These are phyloP conservation scores for Cepaea hortensis DNA, from an alignment of 2,888 invertebrate genomes.

Conservation along the genomic window DNA sequence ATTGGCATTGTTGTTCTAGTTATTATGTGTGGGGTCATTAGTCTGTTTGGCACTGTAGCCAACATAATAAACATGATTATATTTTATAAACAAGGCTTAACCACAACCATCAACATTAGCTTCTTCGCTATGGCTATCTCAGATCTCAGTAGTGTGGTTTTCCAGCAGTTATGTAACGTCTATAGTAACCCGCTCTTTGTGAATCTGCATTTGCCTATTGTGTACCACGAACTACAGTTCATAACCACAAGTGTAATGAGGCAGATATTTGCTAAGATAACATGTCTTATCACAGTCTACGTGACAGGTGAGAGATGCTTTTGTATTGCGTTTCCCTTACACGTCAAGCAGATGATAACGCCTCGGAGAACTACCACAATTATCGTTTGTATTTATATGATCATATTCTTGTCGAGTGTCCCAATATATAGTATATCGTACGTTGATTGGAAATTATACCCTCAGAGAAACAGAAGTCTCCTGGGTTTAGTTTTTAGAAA, in stretches of 20 bases:
- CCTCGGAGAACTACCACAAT: not conserved
- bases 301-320: conserved; percentile 9
- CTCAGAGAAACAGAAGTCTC: not conserved
- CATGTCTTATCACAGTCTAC: not conserved
- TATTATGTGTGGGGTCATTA: not conserved
- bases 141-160: not conserved
- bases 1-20: not conserved
- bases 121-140: conserved; percentile 11
- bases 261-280: not conserved
- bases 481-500: not conserved
- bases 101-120: conserved; percentile 11
- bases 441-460: not conserved
- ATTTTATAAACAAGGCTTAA: conserved; percentile 2
- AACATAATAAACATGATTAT: conserved; percentile 20
- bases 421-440: not conserved
- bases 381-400: not conserved
- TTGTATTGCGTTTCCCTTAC: not conserved
- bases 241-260: not conserved
- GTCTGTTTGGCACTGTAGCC: not conserved
- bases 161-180: not conserved
- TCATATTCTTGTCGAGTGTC: not conserved
- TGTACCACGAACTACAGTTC: not conserved
- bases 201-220: not conserved
- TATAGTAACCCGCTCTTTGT: not conserved
- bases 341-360: not conserved